A percentile compares a stretch with the other conserved stretches of the same genome.
phyloP scores from a whole-genome alignment of 2,797 vertebrate species.

The Aselliscus stoliczkanus region DNA sequence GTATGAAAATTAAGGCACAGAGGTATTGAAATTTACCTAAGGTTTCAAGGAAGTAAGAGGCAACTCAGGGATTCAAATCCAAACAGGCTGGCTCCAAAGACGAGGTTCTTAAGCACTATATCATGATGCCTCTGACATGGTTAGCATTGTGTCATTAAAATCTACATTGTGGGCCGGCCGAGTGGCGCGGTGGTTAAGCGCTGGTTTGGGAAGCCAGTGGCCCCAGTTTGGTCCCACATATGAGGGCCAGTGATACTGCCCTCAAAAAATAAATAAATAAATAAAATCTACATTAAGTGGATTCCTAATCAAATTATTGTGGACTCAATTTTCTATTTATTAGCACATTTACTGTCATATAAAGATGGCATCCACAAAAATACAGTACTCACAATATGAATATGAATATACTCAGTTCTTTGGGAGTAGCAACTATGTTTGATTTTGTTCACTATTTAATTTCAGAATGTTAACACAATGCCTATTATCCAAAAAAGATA shows the following conservation, averaged over 20 bases:
- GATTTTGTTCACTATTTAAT: not conserved
- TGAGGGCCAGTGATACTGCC: no score
- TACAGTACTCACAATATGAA: not conserved
- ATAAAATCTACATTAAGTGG: no score
- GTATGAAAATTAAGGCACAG: not conserved
- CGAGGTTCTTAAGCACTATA: not conserved
- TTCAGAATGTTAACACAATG: not conserved
- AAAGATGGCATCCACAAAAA: not conserved
- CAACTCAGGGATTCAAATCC: not conserved
- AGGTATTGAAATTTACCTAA: not conserved
- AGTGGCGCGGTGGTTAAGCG: no score
- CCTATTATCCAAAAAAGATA: not conserved
- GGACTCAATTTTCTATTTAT: not conserved
- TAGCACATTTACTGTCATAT: not conserved
- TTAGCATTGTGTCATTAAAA: not conserved
- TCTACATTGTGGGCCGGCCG: no score
- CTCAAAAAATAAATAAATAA: no score
- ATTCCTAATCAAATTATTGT: not conserved
- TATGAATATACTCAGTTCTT: not conserved
- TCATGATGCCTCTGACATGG: not conserved
- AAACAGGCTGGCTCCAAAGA: not conserved
- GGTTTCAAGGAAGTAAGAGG: not conserved
- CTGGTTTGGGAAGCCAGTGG: no score
- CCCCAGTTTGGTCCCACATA: no score
- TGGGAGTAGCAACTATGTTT: not conserved